phyloP scores from a whole-genome alignment of 2,888 invertebrate genomes.

The Malacosoma neustria region DNA sequence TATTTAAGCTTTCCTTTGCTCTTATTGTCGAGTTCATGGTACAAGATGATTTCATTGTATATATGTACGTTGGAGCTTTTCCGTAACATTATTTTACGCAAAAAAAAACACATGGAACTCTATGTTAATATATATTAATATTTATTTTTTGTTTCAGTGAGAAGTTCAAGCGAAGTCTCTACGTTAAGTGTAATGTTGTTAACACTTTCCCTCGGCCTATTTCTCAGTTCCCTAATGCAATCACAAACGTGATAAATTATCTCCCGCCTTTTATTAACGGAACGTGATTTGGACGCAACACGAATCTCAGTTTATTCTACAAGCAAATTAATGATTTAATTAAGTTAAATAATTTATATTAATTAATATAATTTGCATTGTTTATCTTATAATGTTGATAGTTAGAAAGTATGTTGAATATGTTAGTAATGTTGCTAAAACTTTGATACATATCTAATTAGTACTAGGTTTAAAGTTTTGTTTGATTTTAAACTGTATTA shows the following conservation, averaged over 20 bases:
- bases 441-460: background rate
- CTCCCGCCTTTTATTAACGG: slow-evolving; percentile 43
- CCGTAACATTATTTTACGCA: too few species aligned
- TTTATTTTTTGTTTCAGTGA: slow-evolving; percentile 55
- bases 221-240: slow-evolving; percentile 45
- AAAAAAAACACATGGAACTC: too few species aligned
- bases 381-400: background rate
- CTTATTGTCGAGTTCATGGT: too few species aligned
- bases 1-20: too few species aligned
- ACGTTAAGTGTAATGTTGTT: slow-evolving; percentile 53
- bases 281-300: slow-evolving; percentile 40
- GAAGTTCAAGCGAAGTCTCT: slow-evolving; percentile 48
- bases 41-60: too few species aligned
- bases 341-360: background rate
- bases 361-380: background rate
- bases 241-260: slow-evolving; percentile 68
- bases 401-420: background rate
- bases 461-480: background rate
- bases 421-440: background rate
- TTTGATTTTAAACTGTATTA: background rate
- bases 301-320: slow-evolving; percentile 18
- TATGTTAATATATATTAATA: too few species aligned
- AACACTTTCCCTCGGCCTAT: slow-evolving; percentile 50
- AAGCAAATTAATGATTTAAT: slow-evolving; percentile 2
- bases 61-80: too few species aligned